Base-by-base conservation (phyloP, 2,113 vertebrate genomes). In the Sialia sialis region DNA sequence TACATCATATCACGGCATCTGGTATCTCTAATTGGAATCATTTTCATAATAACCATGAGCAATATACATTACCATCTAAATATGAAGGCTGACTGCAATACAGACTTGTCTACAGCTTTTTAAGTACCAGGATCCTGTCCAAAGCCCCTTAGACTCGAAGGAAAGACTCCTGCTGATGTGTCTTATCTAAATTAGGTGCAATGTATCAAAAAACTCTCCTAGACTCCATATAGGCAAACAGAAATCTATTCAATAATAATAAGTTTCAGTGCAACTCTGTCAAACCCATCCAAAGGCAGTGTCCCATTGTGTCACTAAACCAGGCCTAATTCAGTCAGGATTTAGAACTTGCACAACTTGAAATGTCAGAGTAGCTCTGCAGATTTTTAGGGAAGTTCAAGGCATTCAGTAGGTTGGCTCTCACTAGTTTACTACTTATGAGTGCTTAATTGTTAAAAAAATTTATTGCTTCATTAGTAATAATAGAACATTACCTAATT, bases 21-120 rank as follows among this genome's bases (percentile, higher is more conserved):
- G 91, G 59, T 96, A 96, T 95, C 94, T 96, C 92, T 97, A 95
- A 96, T 95, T 93, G 91, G 91, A 90, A 96, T 97, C 62, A 95
- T 97, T 96, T 96, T 96, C 96, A 95, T 95, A 96, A 95, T 97
- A 93, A 94, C 90, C 93, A 91, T 91, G 75, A 97, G 95, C 95
- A 97, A 90, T 90, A 83, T 80, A 90, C 91, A 95, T 96, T 96
- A 88, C 68, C 87, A 84, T 93, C 87, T 95, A 95, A 93, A 95
- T 86, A 94, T 70, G 87, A 94, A 93, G 82, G 75, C 82, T 90
- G 96, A 90, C 84, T 95, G 67, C 87, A 95, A 94, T 56, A 54
- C 77, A 90, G 91, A 78, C 82, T 87, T 93, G 67, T 95, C 94
- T 95, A 39, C 90, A 93, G 87, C 87, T 91, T 81, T 59, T 67